Percentiles rank a stretch among this genome's conserved stretches.
These are phyloP conservation scores for Callipepla californica DNA, from an alignment of 2,113 vertebrate genomes.

Conservation along the genomic window DNA sequence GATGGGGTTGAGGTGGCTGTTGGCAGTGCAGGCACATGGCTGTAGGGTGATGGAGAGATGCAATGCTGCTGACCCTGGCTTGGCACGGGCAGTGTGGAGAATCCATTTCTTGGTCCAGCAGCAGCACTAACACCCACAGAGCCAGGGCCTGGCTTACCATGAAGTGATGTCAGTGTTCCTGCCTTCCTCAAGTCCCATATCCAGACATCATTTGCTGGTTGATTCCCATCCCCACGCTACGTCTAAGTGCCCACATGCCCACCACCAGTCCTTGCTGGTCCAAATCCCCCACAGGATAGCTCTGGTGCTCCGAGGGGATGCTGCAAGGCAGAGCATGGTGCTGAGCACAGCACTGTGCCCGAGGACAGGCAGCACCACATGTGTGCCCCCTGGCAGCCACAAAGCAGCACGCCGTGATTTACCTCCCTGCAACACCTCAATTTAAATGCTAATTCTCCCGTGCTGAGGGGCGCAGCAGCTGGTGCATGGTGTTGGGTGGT, in stretches of 20 bases:
- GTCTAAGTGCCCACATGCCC: not conserved
- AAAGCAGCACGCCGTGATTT: slow-evolving; percentile 28
- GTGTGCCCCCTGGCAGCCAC: accelerated
- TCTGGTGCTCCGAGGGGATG: accelerated
- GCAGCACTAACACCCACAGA: not conserved
- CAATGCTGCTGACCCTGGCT: not conserved
- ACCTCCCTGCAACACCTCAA: slow-evolving; percentile 67
- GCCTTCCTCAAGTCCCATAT: not conserved
- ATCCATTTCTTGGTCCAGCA: not conserved
- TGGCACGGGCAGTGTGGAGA: accelerated
- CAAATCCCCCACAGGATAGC: accelerated
- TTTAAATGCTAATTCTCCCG: slow-evolving; percentile 80
- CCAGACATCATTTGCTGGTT: not conserved
- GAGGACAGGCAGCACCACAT: accelerated
- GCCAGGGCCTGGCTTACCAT: not conserved
- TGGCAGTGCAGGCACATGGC: accelerated
- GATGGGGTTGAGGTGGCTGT: not conserved
- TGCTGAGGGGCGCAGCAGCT: slow-evolving; percentile 17
- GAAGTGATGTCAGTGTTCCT: not conserved
- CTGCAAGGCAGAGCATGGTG: not conserved
- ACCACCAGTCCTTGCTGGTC: not conserved
- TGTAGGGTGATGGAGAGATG: accelerated
- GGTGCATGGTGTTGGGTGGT: not conserved
- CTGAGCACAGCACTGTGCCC: not conserved
- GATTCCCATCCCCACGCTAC: not conserved